Conservation (phyloP, 2,113 vertebrate species). For the Heterochromis multidens region DNA sequence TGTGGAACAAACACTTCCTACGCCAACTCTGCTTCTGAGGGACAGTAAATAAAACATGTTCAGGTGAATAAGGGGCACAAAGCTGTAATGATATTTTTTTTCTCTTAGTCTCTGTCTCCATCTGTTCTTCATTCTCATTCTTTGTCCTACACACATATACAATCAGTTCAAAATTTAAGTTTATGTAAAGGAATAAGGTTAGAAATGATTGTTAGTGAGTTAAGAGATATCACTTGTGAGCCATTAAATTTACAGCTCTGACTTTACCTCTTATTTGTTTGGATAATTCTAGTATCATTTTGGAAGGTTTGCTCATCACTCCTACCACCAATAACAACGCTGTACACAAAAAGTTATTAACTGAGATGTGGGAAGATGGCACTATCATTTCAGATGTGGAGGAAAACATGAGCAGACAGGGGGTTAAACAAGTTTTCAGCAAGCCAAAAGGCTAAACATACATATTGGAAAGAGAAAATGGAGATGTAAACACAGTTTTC, state of each 20-base stretch:
- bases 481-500: background rate
- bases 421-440: background rate
- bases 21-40: conserved; percentile 7
- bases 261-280: too few species aligned
- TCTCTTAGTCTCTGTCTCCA: background rate
- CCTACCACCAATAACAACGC: too few species aligned
- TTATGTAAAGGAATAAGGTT: background rate
- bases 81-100: conserved; percentile 3
- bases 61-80: conserved; percentile 12
- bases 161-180: background rate
- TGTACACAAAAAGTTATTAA: too few species aligned
- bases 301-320: too few species aligned
- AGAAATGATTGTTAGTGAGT: fast-evolving
- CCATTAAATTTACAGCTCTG: background rate
- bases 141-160: background rate
- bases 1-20: conserved; percentile 17
- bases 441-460: background rate
- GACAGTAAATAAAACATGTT: conserved; percentile 47
- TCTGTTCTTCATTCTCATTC: background rate
- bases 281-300: too few species aligned
- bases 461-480: background rate
- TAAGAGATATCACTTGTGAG: background rate
- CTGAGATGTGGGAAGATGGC: too few species aligned
- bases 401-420: background rate
- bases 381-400: too few species aligned